Conservation (phyloP, 2,888 invertebrate genomes). For the Dyspetes luteomarginatus region DNA sequence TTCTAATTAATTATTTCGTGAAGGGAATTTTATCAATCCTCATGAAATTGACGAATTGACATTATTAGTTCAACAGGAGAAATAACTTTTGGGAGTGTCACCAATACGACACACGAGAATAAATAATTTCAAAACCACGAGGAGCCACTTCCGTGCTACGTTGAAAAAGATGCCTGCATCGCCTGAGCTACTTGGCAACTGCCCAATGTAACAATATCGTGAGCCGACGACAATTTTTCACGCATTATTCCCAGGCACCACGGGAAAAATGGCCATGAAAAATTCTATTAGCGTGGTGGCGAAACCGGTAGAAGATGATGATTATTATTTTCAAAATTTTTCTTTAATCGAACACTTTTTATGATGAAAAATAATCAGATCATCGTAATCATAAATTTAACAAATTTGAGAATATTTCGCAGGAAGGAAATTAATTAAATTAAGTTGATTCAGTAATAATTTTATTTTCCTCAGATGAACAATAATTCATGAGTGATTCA, state of each 20-base stretch:
- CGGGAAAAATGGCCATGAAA: conserved; percentile 43
- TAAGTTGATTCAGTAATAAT: no score
- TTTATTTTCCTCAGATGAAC: no score
- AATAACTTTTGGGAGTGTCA: background rate
- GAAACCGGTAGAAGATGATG: background rate
- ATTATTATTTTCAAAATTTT: conserved; percentile 4
- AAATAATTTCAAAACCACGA: conserved; percentile 50
- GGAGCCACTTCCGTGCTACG: conserved; percentile 44
- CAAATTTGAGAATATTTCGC: background rate
- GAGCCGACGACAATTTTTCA: conserved; percentile 40
- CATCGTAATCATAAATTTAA: background rate
- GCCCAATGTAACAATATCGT: conserved; percentile 65
- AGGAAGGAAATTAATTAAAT: no score
- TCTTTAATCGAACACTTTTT: background rate
- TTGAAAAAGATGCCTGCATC: conserved; percentile 22
- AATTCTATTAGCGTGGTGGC: conserved; percentile 34
- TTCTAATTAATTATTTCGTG: no score
- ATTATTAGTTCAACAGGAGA: no score
- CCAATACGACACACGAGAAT: conserved; percentile 28
- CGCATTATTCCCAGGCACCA: conserved; percentile 52
- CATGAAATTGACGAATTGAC: no score
- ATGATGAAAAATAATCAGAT: background rate
- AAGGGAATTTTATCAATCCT: no score
- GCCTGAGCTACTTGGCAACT: conserved; percentile 53
- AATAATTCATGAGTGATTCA: no score